Percentiles rank a stretch among this genome's conserved stretches.
Conservation (phyloP, 1,140 invertebrate genomes). For the Whitmania pigra region DNA sequence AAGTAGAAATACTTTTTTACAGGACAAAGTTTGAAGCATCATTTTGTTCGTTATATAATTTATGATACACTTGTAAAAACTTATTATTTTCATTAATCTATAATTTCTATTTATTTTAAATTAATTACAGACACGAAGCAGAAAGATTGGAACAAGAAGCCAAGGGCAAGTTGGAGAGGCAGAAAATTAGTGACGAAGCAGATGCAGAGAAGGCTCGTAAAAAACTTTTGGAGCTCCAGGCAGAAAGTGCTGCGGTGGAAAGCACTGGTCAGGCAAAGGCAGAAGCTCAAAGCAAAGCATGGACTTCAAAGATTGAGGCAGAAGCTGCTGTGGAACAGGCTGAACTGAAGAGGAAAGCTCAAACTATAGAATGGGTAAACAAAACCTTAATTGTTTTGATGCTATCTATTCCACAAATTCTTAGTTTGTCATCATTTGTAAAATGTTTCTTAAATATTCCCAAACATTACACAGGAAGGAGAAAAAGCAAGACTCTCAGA, state of each 20-base stretch:
- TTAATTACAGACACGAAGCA: conserved; percentile 44
- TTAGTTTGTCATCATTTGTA: neutral
- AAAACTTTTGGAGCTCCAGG: conserved; percentile 44
- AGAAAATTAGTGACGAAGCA: conserved; percentile 46
- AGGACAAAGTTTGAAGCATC: too few species aligned
- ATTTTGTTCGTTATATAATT: too few species aligned
- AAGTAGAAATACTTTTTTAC: too few species aligned
- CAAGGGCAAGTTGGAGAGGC: conserved; percentile 45
- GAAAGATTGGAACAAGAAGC: conserved; percentile 48
- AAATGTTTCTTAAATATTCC: neutral
- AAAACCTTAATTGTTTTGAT: neutral
- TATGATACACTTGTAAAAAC: too few species aligned
- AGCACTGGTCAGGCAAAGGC: conserved; percentile 46
- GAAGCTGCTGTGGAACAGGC: conserved; percentile 47
- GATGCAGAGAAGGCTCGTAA: conserved; percentile 44
- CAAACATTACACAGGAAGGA: conserved; percentile 33
- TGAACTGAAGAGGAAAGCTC: conserved; percentile 44
- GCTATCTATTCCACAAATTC: neutral
- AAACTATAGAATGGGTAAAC: conserved; percentile 46
- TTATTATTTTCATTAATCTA: too few species aligned
- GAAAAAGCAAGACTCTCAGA: conserved; percentile 43
- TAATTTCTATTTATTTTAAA: too few species aligned
- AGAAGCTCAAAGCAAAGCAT: conserved; percentile 45
- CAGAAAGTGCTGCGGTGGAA: conserved; percentile 35
- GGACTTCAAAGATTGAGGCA: conserved; percentile 45